Evolutionary conservation across 2,113 vertebrate genomes (phyloP).

Genomic region (Phoenicopterus ruber): DNA sequence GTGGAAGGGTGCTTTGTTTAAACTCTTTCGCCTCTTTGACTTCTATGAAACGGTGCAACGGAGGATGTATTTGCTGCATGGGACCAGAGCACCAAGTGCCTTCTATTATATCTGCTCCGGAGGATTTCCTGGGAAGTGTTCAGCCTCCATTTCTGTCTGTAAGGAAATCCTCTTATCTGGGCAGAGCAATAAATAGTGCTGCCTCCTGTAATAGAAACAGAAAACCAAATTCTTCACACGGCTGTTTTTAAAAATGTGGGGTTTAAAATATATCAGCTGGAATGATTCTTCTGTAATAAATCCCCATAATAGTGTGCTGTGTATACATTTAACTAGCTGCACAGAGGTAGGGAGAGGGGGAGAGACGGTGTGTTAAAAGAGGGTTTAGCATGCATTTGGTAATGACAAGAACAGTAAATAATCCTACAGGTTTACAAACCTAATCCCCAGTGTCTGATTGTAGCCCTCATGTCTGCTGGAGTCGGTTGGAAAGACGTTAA

Average conservation of each 20-base stretch:
- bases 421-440: constrained; percentile 55
- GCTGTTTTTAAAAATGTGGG: constrained; percentile 20
- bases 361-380: not conserved
- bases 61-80: not conserved
- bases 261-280: not conserved
- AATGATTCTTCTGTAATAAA: constrained; percentile 34
- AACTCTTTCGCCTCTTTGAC: not conserved
- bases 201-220: constrained; percentile 48
- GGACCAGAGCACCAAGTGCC: constrained; percentile 19
- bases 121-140: constrained; percentile 66
- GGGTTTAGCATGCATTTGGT: constrained; percentile 7
- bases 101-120: constrained; percentile 32
- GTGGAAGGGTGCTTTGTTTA: constrained; percentile 21
- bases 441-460: constrained; percentile 53
- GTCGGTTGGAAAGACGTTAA: not conserved
- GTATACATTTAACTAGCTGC: not conserved
- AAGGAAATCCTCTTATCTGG: constrained; percentile 72
- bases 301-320: not conserved
- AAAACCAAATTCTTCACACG: constrained; percentile 34
- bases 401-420: constrained; percentile 58
- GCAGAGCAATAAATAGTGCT: constrained; percentile 60
- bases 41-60: not conserved
- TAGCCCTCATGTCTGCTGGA: not conserved
- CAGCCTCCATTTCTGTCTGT: constrained; percentile 58
- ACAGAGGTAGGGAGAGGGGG: not conserved